Evolutionary conservation across 1,140 invertebrate genomes (phyloP), one percentile per base, ranked within the genome.

Genomic region (Drosophila triauraria): DNA sequence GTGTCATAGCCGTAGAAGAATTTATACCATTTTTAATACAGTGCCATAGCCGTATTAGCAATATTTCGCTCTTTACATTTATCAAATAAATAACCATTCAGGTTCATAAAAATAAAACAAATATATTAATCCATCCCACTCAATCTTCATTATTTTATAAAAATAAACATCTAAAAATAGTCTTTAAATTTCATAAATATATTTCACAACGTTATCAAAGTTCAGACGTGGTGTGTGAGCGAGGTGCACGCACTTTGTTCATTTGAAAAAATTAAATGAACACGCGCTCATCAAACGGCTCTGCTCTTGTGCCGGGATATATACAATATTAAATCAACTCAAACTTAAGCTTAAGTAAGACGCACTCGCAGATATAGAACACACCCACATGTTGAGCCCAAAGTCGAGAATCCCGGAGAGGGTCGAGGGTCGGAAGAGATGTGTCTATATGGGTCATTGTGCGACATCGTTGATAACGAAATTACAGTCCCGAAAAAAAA

Each of bases 401-500:
- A 32, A 20, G 6, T 27, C 13, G 43, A 23, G 51, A 35, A 15
- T 53, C 10, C 8, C 32, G 32, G 8, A 10, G 38, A 32, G 40
- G 15, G 51, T 27, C 13, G 51, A 10, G 25, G 4, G 13, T 13
- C 3, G 7, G 4, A 23, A 12, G 10, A 40, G 30, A 56, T 62
- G 30, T 46, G 17, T 47, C 50, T 74, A 80, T 88, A 75, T 84
- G 62, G 84, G 85, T 88, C 74, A 88, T 75, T 88, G 64, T 83
- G 84, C 65, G 77, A 78, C 69, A 57, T 48, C 47, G 64, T 78
- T 75, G 67, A 82, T 87, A 80, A 77, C 25, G 70, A 86, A 85
- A 84, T 78, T 85, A 85, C 60, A 74, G 71, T 42, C 64, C 53
- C 78, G 40, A 72, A 77, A 78, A 69, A 80, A 64, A 72, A 35